Evolutionary conservation across 2,113 vertebrate species (phyloP).

Genomic region (Amazona vittata): DNA sequence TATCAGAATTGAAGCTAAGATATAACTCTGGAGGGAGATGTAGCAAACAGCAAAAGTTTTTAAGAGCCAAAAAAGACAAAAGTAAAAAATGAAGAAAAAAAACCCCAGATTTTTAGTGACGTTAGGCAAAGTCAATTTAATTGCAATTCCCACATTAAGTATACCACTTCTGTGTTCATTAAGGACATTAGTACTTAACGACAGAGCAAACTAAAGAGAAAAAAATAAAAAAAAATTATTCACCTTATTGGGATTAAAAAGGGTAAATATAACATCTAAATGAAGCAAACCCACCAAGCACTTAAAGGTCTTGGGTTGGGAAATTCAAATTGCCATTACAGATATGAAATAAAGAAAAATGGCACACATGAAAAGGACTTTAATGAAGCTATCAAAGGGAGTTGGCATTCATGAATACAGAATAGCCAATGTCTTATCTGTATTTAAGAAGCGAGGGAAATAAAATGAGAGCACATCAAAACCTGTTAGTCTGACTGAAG

Average conservation of each 20-base stretch:
- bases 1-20: not conserved
- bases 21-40: not conserved
- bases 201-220: not conserved
- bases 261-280: not conserved
- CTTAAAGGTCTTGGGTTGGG: not conserved
- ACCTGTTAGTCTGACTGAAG: not conserved
- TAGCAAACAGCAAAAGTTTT: conserved; percentile 1
- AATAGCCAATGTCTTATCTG: not conserved
- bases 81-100: not conserved
- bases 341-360: not conserved
- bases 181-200: not conserved
- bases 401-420: not conserved
- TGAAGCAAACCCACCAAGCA: not conserved
- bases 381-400: not conserved
- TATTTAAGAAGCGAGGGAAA: not conserved
- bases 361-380: not conserved
- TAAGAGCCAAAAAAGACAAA: not conserved
- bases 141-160: not conserved
- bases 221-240: not conserved
- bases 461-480: not conserved
- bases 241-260: not conserved
- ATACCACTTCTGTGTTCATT: not conserved
- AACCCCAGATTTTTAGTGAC: not conserved
- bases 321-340: not conserved
- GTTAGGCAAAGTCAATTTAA: not conserved